Evolutionary conservation across 1,140 invertebrate species (phyloP), one percentile per base, ranked within the genome.

Genomic region (Platyura marginata): DNA sequence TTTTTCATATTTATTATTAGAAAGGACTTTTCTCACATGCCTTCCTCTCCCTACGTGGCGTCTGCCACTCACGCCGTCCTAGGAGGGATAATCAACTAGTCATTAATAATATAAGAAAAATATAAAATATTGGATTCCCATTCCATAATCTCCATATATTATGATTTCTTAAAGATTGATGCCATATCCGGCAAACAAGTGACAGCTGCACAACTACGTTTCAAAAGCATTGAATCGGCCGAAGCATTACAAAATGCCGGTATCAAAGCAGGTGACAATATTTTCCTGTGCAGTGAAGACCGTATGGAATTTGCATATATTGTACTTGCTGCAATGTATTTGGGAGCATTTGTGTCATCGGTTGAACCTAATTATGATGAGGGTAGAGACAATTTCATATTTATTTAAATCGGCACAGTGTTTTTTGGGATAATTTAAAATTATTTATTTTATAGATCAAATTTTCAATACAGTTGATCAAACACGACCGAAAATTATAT

Each of bases 401-500:
- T n/a, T n/a, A n/a, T n/a, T n/a, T n/a, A n/a, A n/a, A n/a, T n/a
- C n/a, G n/a, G n/a, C n/a, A n/a, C n/a, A n/a, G n/a, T n/a, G n/a
- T n/a, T n/a, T n/a, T n/a, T n/a, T n/a, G n/a, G n/a, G n/a, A n/a
- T n/a, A n/a, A n/a, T n/a, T 71, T 3, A 67, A 4, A n/a, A 4
- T 34, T 34, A 34, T 34, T 6, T 11, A 11, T 34, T 3, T 66
- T 44, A 13, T 52, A 78, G 75, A 64, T 46, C 78, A 81, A 63
- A 59, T 78, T 16, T 57, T 55, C 32, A 75, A 81, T 54, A 62
- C 72, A 5, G 55, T 81, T 1, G 69, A 66, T 33, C 66, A 81
- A 29, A 72, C 70, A 15, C 74, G 76, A 51, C 79, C 79, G 39
- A 74, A 71, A 54, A 61, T 77, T 10, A 66, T 81, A 46, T 76